Conservation (phyloP, 2,113 vertebrate species). For the Ictalurus punctatus region DNA sequence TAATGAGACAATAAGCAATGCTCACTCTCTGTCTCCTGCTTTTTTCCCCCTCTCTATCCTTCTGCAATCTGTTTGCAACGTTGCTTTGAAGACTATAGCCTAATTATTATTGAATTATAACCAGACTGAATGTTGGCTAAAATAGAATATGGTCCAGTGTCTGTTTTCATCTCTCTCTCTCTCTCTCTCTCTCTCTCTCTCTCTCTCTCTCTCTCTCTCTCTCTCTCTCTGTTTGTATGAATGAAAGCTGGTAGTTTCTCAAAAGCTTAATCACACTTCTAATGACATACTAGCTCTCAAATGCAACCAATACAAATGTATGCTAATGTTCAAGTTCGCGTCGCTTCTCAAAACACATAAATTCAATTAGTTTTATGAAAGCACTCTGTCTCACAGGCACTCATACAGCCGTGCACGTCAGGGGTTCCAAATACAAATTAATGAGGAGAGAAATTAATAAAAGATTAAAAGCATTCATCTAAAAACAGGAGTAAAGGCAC, state of each 20-base stretch:
- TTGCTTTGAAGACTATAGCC: conserved; percentile 8
- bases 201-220: no score
- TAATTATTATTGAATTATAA: conserved; percentile 8
- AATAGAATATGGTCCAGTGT: neutral
- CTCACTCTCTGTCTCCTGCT: neutral
- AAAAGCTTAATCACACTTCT: conserved; percentile 16
- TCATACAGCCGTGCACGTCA: neutral
- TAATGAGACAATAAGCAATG: conserved; percentile 18
- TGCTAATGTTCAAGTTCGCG: neutral
- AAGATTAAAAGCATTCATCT: neutral
- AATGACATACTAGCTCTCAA: conserved; percentile 40
- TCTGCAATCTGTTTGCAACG: conserved; percentile 4
- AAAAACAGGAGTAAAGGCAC: neutral
- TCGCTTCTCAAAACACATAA: conserved; percentile 4
- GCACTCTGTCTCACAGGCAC: neutral
- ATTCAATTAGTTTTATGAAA: conserved; percentile 30
- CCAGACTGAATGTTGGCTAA: conserved; percentile 5
- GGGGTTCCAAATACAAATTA: neutral
- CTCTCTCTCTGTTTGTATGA: conserved; percentile 14
- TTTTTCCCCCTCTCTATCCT: neutral
- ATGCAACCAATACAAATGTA: conserved; percentile 22
- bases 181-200: neutral
- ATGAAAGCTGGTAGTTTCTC: conserved; percentile 13
- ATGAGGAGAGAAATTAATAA: conserved; percentile 10
- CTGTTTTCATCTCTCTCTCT: neutral